Conservation (phyloP, 2,888 invertebrate species). For the Eilema caniola region DNA sequence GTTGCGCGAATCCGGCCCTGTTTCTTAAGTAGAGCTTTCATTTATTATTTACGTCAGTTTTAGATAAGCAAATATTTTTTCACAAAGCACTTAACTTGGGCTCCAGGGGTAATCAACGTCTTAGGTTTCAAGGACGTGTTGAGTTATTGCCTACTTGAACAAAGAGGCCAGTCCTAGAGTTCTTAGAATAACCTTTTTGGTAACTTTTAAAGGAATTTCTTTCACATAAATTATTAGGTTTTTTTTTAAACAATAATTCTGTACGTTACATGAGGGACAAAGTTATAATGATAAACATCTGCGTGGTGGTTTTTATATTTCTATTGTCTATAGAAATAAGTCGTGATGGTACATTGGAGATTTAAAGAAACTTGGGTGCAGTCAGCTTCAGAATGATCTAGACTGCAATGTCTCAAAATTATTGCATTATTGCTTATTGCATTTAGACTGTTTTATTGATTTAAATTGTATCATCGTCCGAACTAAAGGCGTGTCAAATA, state of each 20-base stretch:
- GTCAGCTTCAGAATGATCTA: no score
- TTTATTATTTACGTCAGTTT: neutral
- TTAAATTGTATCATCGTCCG: no score
- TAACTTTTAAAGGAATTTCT: neutral
- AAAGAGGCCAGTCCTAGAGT: neutral
- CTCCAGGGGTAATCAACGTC: neutral
- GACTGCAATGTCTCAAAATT: no score
- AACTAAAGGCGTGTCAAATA: no score
- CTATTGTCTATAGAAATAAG: no score
- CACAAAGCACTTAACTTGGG: neutral
- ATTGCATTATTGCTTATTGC: no score
- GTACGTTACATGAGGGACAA: neutral
- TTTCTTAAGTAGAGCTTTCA: neutral
- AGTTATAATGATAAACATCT: neutral
- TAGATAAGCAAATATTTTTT: constrained; percentile 6
- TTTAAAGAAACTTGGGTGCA: no score
- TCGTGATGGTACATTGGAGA: no score
- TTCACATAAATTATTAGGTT: neutral
- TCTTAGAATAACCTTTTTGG: neutral
- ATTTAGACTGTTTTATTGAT: no score
- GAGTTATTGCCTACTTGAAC: constrained; percentile 2
- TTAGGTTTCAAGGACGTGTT: neutral
- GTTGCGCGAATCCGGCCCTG: constrained; percentile 6
- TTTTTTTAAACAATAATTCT: neutral
- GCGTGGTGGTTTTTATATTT: neutral